Percentiles rank a stretch among this genome's conserved stretches.
Conservation (phyloP, 2,888 invertebrate species). For the Leucoptera coffeella region DNA sequence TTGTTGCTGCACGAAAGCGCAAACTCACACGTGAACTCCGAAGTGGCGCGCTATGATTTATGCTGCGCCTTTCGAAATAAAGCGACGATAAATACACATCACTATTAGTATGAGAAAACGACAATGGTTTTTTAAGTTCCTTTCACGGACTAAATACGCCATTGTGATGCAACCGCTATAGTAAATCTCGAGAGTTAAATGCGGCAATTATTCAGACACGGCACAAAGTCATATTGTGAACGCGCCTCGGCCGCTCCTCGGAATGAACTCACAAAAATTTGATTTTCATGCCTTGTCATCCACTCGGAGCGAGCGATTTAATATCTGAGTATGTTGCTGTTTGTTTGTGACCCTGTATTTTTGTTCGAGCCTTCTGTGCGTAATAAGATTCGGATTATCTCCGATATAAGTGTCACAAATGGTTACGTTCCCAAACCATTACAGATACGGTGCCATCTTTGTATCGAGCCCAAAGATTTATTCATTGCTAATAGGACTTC, state of each 20-base stretch:
- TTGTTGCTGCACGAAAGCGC: no score
- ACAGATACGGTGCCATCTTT: no score
- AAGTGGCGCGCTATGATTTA: conserved; percentile 2
- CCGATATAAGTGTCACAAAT: no score
- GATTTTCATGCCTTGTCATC: conserved; percentile 43
- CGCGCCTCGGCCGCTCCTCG: conserved; percentile 15
- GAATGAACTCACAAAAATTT: conserved; percentile 31
- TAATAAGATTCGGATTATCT: background rate
- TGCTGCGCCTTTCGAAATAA: no score
- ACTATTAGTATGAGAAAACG: conserved; percentile 1
- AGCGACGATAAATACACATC: background rate
- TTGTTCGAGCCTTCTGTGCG: no score
- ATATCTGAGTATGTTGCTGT: no score
- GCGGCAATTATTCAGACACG: conserved; percentile 40
- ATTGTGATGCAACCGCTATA: conserved; percentile 23
- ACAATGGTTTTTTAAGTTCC: conserved; percentile 18
- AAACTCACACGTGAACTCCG: no score
- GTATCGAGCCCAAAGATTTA: no score
- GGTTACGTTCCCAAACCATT: no score
- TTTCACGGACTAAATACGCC: conserved; percentile 24
- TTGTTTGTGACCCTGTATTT: no score
- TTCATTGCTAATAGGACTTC: conserved; percentile 17
- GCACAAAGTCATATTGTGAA: conserved; percentile 31
- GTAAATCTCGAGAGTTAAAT: conserved; percentile 32
- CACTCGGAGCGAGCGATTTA: conserved; percentile 15